Percentiles rank a stretch among this genome's conserved stretches.
Conservation (phyloP, 2,888 invertebrate genomes). For the Drosophila merina region DNA sequence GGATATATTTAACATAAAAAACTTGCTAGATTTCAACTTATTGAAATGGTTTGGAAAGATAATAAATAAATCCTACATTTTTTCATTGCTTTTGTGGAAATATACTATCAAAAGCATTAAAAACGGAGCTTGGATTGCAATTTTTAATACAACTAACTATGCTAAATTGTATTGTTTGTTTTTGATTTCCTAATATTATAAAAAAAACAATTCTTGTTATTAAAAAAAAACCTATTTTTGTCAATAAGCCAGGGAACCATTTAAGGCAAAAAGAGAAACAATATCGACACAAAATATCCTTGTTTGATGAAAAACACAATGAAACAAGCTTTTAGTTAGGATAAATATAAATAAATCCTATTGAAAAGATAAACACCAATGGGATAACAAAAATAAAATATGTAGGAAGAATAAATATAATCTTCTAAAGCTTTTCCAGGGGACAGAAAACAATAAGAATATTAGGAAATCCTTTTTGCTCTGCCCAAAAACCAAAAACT, state of each 20-base stretch:
- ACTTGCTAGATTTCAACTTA: too few relatives aligned
- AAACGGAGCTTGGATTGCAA: too few relatives aligned
- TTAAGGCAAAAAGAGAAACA: background rate
- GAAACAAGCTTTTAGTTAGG: background rate
- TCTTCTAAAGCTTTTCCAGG: too few relatives aligned
- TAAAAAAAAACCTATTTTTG: background rate
- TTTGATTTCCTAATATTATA: too few relatives aligned
- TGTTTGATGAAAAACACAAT: background rate
- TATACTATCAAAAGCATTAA: too few relatives aligned
- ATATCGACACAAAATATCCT: background rate
- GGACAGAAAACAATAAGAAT: slow-evolving; percentile 3
- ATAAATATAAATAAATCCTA: background rate
- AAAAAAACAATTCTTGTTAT: background rate
- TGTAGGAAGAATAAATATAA: too few relatives aligned
- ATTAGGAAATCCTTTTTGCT: slow-evolving; percentile 1
- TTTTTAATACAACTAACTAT: too few relatives aligned
- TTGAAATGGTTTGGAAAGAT: too few relatives aligned
- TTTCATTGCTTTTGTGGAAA: too few relatives aligned
- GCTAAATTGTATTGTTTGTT: too few relatives aligned
- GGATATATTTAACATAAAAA: too few relatives aligned
- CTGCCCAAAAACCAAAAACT: slow-evolving; percentile 13
- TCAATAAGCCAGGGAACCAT: background rate
- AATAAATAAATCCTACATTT: too few relatives aligned
- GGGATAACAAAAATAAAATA: background rate
- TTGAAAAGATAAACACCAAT: background rate